Conservation (phyloP, 2,888 invertebrate species). For the Leptinotarsa tumamoca region DNA sequence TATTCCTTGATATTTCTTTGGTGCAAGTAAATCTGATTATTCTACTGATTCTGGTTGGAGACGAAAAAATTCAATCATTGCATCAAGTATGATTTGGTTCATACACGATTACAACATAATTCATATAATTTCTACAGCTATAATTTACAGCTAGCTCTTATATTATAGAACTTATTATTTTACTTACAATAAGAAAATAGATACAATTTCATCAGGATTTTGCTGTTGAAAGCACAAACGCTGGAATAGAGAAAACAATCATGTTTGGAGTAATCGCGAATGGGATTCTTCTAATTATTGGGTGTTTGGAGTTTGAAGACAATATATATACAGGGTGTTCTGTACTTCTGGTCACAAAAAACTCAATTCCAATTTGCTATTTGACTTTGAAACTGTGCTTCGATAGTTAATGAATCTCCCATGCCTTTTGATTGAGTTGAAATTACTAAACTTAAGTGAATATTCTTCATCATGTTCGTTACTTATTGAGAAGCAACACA, state of each 20-base stretch:
- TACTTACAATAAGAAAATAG: slow-evolving; percentile 47
- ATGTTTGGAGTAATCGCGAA: neutral
- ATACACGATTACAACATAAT: neutral
- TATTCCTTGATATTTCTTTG: no score
- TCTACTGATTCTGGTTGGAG: no score
- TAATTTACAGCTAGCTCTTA: slow-evolving; percentile 8
- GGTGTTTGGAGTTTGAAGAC: neutral
- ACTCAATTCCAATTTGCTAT: no score
- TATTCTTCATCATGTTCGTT: no score
- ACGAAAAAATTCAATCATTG: neutral
- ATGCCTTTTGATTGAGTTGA: no score
- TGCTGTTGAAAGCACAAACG: neutral
- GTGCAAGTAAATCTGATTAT: no score
- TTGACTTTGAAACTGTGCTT: no score
- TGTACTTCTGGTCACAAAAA: no score
- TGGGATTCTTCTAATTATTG: neutral
- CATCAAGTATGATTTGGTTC: slow-evolving; percentile 9
- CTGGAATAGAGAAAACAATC: neutral
- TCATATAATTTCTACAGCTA: neutral
- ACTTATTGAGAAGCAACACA: no score
- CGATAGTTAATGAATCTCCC: no score
- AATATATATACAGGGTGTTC: neutral
- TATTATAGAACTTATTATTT: slow-evolving; percentile 31
- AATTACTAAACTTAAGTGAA: no score
- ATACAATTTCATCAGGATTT: slow-evolving; percentile 21